phyloP scores from a whole-genome alignment of 1,140 invertebrate genomes.

The Solenopsis fugax region DNA sequence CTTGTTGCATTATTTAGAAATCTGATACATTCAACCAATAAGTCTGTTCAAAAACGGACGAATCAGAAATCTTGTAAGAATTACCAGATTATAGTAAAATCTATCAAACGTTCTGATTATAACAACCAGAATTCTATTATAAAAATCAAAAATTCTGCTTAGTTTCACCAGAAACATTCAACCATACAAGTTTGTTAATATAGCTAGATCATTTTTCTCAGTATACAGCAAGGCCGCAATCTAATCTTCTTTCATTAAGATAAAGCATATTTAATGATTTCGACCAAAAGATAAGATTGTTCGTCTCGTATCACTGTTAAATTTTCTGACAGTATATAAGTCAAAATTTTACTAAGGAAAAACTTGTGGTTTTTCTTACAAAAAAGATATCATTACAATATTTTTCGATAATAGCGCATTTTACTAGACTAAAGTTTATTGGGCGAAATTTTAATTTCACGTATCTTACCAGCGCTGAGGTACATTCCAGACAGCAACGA shows the following conservation, averaged over 20 bases:
- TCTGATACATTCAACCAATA: no score
- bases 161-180: no score
- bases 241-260: constrained; percentile 16
- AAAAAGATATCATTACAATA: not conserved
- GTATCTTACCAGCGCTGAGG: constrained; percentile 92
- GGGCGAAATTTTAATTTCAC: not conserved
- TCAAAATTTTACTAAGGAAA: constrained; percentile 1
- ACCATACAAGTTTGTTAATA: no score
- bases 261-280: constrained; percentile 5
- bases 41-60: no score
- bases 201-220: no score
- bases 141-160: no score
- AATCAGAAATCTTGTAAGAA: no score
- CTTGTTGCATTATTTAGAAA: no score
- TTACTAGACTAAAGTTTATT: not conserved
- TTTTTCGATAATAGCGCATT: not conserved
- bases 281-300: constrained; percentile 13
- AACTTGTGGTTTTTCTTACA: not conserved
- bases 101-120: no score
- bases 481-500: constrained; percentile 97
- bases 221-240: not conserved
- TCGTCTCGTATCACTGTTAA: not conserved
- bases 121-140: no score
- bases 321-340: constrained; percentile 7
- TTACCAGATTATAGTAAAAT: no score